phyloP scores from a whole-genome alignment of 2,113 vertebrate genomes.

The Xiphophorus couchianus region DNA sequence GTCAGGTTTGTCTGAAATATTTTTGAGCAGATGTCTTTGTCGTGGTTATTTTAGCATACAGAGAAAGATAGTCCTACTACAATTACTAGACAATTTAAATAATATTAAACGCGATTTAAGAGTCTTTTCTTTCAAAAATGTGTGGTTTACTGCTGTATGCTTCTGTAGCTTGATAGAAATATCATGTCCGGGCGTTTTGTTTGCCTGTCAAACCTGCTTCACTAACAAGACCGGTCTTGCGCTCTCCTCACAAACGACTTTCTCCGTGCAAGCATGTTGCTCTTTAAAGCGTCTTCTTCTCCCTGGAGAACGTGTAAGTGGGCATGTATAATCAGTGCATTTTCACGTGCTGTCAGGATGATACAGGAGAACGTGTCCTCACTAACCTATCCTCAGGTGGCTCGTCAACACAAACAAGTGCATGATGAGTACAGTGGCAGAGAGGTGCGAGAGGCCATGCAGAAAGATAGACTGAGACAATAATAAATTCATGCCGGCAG shows the following conservation, averaged over 20 bases:
- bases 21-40: background rate
- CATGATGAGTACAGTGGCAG: background rate
- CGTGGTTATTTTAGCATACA: background rate
- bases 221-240: conserved; percentile 39
- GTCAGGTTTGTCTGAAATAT: background rate
- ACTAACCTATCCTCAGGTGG: conserved; percentile 8
- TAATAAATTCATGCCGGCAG: conserved; percentile 31
- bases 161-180: conserved; percentile 1
- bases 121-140: conserved; percentile 7
- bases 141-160: background rate
- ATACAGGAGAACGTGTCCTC: conserved; percentile 8
- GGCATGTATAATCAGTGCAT: conserved; percentile 53
- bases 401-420: background rate
- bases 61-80: background rate
- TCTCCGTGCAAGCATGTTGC: conserved; percentile 47
- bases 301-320: conserved; percentile 29
- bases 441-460: conserved; percentile 8
- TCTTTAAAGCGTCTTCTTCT: conserved; percentile 25
- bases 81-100: background rate
- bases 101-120: background rate
- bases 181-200: conserved; percentile 36
- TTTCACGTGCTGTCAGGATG: conserved; percentile 33
- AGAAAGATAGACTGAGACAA: conserved; percentile 28
- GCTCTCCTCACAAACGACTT: conserved; percentile 23
- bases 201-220: conserved; percentile 34